phyloP scores from a whole-genome alignment of 2,113 vertebrate species.

The Haemorhous mexicanus region DNA sequence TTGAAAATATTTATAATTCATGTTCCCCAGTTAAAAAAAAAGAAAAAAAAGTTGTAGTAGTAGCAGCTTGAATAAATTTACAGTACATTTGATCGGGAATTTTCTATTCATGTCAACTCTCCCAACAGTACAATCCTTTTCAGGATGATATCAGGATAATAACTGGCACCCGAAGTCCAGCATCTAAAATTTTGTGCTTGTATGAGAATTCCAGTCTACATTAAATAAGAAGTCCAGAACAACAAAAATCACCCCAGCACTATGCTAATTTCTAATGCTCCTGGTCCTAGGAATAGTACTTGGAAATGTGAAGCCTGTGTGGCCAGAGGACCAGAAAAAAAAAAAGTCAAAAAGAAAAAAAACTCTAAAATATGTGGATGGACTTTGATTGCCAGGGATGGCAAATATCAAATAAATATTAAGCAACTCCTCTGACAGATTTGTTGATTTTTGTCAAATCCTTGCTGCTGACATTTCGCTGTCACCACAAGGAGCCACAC shows the following conservation, averaged over 20 bases:
- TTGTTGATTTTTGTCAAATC: neutral
- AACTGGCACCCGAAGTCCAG: neutral
- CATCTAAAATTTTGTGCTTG: neutral
- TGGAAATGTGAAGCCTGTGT: neutral
- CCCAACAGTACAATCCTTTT: neutral
- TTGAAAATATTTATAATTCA: conserved; percentile 16
- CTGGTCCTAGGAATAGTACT: neutral
- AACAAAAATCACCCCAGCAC: neutral
- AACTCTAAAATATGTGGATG: neutral
- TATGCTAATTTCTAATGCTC: neutral
- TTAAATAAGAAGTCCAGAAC: neutral
- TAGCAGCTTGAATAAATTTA: neutral
- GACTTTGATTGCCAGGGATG: neutral
- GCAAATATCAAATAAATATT: neutral
- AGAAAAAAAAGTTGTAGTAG: neutral
- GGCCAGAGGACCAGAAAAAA: neutral
- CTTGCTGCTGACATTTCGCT: neutral
- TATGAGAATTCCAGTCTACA: neutral
- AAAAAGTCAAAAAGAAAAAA: neutral
- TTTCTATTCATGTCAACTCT: neutral
- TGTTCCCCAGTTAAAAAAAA: neutral
- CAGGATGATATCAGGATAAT: neutral
- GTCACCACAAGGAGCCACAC: neutral
- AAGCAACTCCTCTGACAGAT: neutral
- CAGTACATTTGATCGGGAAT: neutral